A percentile compares a stretch with the other conserved stretches of the same genome.
phyloP scores from a whole-genome alignment of 2,888 invertebrate genomes.

The Alitta virens region DNA sequence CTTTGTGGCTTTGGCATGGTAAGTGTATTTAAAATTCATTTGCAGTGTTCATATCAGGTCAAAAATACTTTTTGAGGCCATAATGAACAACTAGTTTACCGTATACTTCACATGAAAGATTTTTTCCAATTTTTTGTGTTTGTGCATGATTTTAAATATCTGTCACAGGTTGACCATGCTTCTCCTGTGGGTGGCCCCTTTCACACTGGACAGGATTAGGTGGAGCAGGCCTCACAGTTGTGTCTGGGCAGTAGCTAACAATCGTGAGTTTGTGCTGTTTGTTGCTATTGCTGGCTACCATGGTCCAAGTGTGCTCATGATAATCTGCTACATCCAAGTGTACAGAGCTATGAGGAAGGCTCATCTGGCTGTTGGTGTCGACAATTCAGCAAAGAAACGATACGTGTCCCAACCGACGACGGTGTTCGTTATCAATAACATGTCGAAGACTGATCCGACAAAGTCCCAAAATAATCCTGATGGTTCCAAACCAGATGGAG shows the following conservation, averaged over 20 bases:
- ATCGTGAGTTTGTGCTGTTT: constrained; percentile 43
- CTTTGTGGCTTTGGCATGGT: constrained; percentile 36
- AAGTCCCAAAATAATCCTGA: no score
- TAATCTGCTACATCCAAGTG: constrained; percentile 42
- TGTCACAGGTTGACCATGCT: constrained; percentile 38
- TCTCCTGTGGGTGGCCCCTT: constrained; percentile 43
- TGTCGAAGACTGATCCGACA: background rate
- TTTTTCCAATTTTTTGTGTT: no score
- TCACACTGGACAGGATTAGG: constrained; percentile 39
- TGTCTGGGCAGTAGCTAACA: constrained; percentile 45
- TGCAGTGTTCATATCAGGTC: no score
- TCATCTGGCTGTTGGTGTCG: background rate
- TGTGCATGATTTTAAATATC: no score
- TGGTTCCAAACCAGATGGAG: background rate
- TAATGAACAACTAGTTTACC: no score
- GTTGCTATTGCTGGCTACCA: constrained; percentile 49
- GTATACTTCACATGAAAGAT: no score
- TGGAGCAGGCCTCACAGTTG: constrained; percentile 34
- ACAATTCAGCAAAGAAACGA: background rate
- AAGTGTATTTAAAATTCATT: constrained; percentile 15
- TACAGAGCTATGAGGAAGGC: constrained; percentile 33
- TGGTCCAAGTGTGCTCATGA: constrained; percentile 38
- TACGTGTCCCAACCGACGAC: background rate
- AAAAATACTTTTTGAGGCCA: no score
- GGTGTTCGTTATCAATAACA: background rate